Evolutionary conservation across 1,140 invertebrate genomes (phyloP), one percentile per base, ranked within the genome.

Genomic region (Drosophila ohnishii): DNA sequence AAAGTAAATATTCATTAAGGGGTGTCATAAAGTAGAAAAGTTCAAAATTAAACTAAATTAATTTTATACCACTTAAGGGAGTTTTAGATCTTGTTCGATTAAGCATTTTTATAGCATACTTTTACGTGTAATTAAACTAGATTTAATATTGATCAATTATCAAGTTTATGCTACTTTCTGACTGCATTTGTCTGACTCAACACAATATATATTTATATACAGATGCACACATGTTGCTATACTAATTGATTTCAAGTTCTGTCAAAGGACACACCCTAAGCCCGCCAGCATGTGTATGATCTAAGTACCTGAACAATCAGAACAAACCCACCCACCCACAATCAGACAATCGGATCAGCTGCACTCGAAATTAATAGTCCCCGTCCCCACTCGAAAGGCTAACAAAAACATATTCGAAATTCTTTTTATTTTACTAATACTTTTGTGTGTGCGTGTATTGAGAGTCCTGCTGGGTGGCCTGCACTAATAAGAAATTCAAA

Each of bases 331-430:
- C 25, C 25, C 25, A 25, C 14, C 8, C 14, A 30, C 11, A 62
- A 58, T 40, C 50, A 9, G 9, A 58, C 48, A 35, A 53, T 51
- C 14, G 50, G 16, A 53, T 28, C 28, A 5, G 14, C 14, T 55
- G 30, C 47, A 61, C 48, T 16, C 11, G 0, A 61, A 16, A 9
- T 60, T 63, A n/a, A 35, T 14, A 14, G n/a, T 25, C 19, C 56
- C 13, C 19, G n/a, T 25, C 19, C 56, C 13, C 19, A 59, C 16
- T 55, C 61, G 19, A 40, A 63, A 30, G 16, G 45, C 62, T 69
- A 69, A 69, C 37, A n/a, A 50, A 69, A 44, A 14, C 65, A 69
- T 66, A 69, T 7, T 37, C 45, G 10, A 69, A 69, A 69, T 69
- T 69, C 11, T 67, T 59, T 63, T 55, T 48, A 50, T 50, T 62